These are phyloP conservation scores for Simalia tracyae DNA, from an alignment of 2,797 vertebrate species.

Conservation along the genomic window DNA sequence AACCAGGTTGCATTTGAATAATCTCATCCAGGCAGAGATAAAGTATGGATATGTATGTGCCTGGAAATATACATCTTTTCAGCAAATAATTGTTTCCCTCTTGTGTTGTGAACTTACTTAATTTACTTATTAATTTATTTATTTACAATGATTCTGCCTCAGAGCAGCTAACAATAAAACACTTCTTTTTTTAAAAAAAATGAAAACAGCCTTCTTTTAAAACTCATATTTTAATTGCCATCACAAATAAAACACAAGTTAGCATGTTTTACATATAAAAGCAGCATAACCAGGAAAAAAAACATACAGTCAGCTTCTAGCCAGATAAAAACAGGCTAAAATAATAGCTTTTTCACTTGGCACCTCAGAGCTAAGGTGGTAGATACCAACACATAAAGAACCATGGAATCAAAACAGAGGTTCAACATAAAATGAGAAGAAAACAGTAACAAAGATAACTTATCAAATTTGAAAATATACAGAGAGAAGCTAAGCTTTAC, in stretches of 20 bases:
- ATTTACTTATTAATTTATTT: neutral
- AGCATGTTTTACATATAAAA: neutral
- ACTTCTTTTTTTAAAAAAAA: neutral
- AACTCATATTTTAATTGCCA: too few species aligned
- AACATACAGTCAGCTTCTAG: neutral
- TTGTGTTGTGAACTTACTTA: neutral
- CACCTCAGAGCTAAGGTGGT: too few species aligned
- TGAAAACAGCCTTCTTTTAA: neutral
- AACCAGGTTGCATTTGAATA: slow-evolving; percentile 75
- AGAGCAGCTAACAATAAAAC: neutral
- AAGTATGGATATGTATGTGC: slow-evolving; percentile 61
- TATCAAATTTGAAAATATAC: neutral
- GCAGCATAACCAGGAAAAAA: too few species aligned
- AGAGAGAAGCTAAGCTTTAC: neutral
- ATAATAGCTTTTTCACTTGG: neutral
- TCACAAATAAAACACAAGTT: neutral
- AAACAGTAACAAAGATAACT: neutral
- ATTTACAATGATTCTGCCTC: neutral
- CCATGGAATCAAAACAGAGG: neutral
- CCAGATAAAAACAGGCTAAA: neutral
- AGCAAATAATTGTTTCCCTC: slow-evolving; percentile 59
- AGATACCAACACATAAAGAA: neutral
- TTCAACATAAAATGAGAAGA: neutral
- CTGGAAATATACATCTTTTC: slow-evolving; percentile 16
- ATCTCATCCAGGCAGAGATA: slow-evolving; percentile 55